Percentiles rank a stretch among this genome's conserved stretches.
phyloP scores from a whole-genome alignment of 2,797 vertebrate species.

The Coracias cyanogaster region DNA sequence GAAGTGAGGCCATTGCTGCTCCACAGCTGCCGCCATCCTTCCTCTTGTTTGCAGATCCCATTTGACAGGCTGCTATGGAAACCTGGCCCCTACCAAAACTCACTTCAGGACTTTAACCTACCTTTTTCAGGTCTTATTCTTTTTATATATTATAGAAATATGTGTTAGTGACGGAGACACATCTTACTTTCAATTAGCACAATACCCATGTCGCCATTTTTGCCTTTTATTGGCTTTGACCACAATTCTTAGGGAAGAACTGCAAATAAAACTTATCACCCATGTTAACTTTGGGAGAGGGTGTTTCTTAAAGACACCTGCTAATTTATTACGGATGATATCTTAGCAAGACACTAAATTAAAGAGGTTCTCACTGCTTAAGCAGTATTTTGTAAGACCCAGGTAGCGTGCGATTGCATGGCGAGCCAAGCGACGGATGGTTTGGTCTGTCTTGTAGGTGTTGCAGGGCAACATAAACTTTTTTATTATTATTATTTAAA shows the following conservation, averaged over 20 bases:
- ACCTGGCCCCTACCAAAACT: not conserved
- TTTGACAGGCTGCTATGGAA: accelerated
- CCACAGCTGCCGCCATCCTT: accelerated
- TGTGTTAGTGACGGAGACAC: accelerated
- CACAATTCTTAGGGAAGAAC: not conserved
- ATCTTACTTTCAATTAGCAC: not conserved
- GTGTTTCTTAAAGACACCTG: not conserved
- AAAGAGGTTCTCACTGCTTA: not conserved
- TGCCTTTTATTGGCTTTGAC: not conserved
- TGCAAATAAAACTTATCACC: not conserved
- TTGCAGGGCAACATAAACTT: not conserved
- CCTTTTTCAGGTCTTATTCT: not conserved
- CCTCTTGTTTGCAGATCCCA: not conserved
- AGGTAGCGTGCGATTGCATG: accelerated
- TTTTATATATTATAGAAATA: not conserved
- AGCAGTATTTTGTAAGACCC: not conserved
- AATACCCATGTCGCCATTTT: not conserved
- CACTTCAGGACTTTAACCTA: not conserved
- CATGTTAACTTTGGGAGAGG: accelerated
- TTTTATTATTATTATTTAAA: not conserved
- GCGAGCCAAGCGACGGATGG: accelerated
- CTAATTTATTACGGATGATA: not conserved
- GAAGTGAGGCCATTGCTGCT: not conserved
- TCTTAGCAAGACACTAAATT: not conserved
- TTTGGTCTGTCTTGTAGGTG: slow-evolving; percentile 8